Evolutionary conservation across 2,888 invertebrate genomes (phyloP), one percentile per base, ranked within the genome.

Genomic region (Tetragonula carbonaria): DNA sequence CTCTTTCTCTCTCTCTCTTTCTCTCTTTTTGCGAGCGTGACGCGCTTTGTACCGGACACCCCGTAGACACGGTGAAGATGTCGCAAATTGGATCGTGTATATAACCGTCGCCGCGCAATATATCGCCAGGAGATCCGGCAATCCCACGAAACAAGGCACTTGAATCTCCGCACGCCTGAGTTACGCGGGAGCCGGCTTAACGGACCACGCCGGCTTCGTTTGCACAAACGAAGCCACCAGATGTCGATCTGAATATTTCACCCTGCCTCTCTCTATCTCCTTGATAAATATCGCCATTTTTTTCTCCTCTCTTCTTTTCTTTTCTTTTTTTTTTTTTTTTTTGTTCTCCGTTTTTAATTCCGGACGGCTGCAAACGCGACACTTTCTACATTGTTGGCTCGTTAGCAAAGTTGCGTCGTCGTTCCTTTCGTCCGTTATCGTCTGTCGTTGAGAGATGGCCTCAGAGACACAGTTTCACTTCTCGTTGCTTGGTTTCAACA

Each of bases 91-190:
- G 90, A 91, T 91, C 87, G 86, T 87, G 81, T 78, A 68, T 72
- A 81, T 77, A 78, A 78, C 66, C 78, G 73, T 50, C 63, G 72
- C 73, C 33, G 71, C 53, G 83, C 74, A 84, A 86, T 87, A 86
- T 88, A 86, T 86, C 85, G 86, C 74, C 86, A 74, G 78, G 82
- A 86, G 79, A 83, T 86, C 91, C 90, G 89, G 90, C 93, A 92
- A 94, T 94, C 93, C 92, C 92, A 93, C 93, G 92, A 94, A 93
- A 94, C 94, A 92, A 93, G 93, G 91, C 92, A 90, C 94, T 94
- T 91, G 92, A 94, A 93, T 93, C 91, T 91, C 89, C 87, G 92
- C 91, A 94, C 93, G 94, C 93, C 92, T 93, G 94, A 94, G 92
- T 94, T 93, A 91, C 92, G 91, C 89, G 91, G 89, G 91, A 93